Percentiles rank a stretch among this genome's conserved stretches.
Evolutionary conservation across 2,888 invertebrate genomes (phyloP).

Genomic region (Athalia circularis): DNA sequence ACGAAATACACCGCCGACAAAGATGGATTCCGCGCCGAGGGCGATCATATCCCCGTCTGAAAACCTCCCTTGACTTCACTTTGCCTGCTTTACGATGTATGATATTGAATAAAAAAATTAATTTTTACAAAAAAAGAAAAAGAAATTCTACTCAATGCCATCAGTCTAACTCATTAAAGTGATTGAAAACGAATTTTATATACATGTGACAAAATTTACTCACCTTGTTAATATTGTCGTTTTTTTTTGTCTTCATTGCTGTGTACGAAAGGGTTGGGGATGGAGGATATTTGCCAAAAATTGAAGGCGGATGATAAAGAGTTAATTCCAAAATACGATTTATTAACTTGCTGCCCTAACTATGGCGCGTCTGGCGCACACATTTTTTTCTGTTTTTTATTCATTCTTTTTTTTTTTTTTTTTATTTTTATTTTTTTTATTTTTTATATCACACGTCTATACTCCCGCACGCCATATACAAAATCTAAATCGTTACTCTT

Average conservation of each 20-base stretch:
- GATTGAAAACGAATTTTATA: too few species aligned
- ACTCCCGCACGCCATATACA: slow-evolving; percentile 67
- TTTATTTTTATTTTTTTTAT: slow-evolving; percentile 15
- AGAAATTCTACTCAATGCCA: too few species aligned
- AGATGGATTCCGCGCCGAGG: not conserved
- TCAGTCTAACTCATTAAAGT: too few species aligned
- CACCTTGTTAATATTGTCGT: too few species aligned
- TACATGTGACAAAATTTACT: too few species aligned
- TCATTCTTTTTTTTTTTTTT: too few species aligned
- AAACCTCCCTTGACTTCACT: too few species aligned
- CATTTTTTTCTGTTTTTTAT: slow-evolving; percentile 49
- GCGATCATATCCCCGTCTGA: not conserved
- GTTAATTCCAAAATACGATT: slow-evolving; percentile 73
- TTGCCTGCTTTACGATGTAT: too few species aligned
- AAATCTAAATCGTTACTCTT: slow-evolving; percentile 71
- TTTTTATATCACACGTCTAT: slow-evolving; percentile 61
- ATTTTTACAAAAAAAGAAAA: too few species aligned
- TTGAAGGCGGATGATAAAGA: not conserved
- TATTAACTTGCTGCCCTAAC: slow-evolving; percentile 71
- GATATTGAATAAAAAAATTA: too few species aligned
- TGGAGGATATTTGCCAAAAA: slow-evolving; percentile 3
- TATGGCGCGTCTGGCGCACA: slow-evolving; percentile 66
- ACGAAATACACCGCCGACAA: slow-evolving; percentile 2
- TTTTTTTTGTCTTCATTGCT: not conserved
- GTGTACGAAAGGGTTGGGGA: not conserved